Evolutionary conservation across 2,888 invertebrate genomes (phyloP), one percentile per base, ranked within the genome.

Genomic region (Aphodius granarius): DNA sequence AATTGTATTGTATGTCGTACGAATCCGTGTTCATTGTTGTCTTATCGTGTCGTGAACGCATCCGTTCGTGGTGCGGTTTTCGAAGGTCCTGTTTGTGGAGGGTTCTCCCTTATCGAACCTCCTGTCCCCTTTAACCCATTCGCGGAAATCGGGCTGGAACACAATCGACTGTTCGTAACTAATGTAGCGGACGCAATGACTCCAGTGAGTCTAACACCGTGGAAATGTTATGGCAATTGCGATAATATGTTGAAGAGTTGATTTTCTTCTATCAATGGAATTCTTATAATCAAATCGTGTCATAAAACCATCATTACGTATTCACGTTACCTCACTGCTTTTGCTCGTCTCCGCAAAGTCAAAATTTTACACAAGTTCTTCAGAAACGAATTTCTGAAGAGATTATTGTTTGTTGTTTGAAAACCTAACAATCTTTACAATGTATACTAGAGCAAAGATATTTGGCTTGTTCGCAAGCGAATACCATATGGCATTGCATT

Each of bases 111-210:
- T 85, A 85, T 84, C 84, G 82, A 82, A 80, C 80, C 82, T n/a
- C n/a, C 43, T 43, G 43, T 43, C 43, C 43, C 43, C 83, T 80
- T 83, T 83, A 81, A 83, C 81, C 84, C 84, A 84, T 85, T 85
- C 85, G 83, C 84, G 82, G 84, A 83, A 83, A 85, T 85, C 85
- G 84, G 83, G 83, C 84, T 13, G 43, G 81, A 83, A 85, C 81
- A 84, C 85, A 86, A 86, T 86, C 86, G 85, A 85, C 84, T 84
- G 85, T 83, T 83, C 84, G 83, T 86, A 85, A 86, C 86, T 85
- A 86, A 86, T 86, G 86, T 83, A 81, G 81, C 82, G 81, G 83
- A 83, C 83, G 83, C 83, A 82, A 82, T 79, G 80, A 79, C 77
- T 43, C 43, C 83, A 82, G 82, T 79, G 80, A 79, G 77, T 43